A percentile compares a stretch with the other conserved stretches of the same genome.
Evolutionary conservation across 2,797 vertebrate species (phyloP).

Genomic region (Margarornis squamiger): DNA sequence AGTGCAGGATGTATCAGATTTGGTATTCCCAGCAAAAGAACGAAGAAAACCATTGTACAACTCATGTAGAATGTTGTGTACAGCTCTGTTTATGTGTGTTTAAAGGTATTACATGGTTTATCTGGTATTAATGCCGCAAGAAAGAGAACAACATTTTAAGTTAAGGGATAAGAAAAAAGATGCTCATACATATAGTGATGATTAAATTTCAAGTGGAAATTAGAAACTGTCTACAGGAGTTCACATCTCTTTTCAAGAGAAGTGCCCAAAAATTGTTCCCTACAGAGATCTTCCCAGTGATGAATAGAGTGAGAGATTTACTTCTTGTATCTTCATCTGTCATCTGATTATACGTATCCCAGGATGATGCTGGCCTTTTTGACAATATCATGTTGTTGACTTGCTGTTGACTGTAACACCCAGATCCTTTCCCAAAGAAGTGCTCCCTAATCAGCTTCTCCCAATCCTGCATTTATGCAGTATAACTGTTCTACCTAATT

Average conservation of each 20-base stretch:
- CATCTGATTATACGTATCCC: neutral
- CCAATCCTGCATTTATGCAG: neutral
- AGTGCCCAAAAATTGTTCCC: neutral
- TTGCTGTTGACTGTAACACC: neutral
- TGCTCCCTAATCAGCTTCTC: neutral
- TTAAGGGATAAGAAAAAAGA: neutral
- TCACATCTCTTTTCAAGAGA: neutral
- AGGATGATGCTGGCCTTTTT: neutral
- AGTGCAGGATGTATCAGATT: neutral
- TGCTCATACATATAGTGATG: neutral
- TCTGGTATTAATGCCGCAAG: neutral
- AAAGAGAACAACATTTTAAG: neutral
- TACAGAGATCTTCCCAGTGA: neutral
- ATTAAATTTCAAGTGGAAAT: neutral
- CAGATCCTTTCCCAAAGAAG: neutral
- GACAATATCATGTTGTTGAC: neutral
- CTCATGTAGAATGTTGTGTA: neutral
- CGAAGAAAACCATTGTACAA: neutral
- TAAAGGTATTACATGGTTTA: neutral
- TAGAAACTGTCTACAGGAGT: neutral
- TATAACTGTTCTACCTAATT: constrained; percentile 1
- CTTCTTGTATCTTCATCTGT: neutral
- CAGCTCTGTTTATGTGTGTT: neutral
- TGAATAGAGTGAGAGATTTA: neutral
- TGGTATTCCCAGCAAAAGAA: neutral